Base-by-base conservation (phyloP, 1,140 invertebrate species). In the Drosophila jambulina region DNA sequence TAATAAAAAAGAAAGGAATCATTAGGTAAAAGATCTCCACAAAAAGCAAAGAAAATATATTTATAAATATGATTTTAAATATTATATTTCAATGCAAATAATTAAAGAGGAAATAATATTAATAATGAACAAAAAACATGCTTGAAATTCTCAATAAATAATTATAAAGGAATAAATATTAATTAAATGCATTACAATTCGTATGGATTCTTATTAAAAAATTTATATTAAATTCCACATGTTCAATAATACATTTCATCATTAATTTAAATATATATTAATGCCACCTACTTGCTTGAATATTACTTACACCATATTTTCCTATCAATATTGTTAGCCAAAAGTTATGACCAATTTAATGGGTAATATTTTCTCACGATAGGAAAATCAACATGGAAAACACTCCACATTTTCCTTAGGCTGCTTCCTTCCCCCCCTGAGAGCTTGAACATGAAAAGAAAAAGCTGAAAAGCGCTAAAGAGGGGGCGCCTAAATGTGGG, bases 371-470 rank as follows among this genome's bases (percentile, higher is more conserved):
- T 36, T 62, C 32, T 40, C n/a, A 17, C 17, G 15, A 17, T 63
- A 63, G 40, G n/a, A 38, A 62, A 27, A 53, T 32, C 17, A 53
- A 12, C 46, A 25, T 13, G 9, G 2, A 25, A 54, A 25, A 25
- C 53, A 3, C 19, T 21, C 19, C 12, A 8, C 32, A 25, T 27
- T 21, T 36, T 21, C 53, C 10, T 21, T 21, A 32, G 15, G 13
- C n/a, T 21, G 53, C 23, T 72, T 72, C 53, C 67, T 72, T 67
- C 7, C 17, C 29, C 19, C 29, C 27, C 12, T 21, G 23, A 67
- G 21, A 70, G 34, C 29, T 7, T 36, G n/a, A 36, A 67, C 49
- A 49, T 53, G 67, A 75, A 86, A 79, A 45, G 36, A 38, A 46
- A 72, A 62, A 21, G 34, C 34, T 36, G 9, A 5, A 36, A 36